phyloP scores from a whole-genome alignment of 2,113 vertebrate species.

The Chitala chitala region DNA sequence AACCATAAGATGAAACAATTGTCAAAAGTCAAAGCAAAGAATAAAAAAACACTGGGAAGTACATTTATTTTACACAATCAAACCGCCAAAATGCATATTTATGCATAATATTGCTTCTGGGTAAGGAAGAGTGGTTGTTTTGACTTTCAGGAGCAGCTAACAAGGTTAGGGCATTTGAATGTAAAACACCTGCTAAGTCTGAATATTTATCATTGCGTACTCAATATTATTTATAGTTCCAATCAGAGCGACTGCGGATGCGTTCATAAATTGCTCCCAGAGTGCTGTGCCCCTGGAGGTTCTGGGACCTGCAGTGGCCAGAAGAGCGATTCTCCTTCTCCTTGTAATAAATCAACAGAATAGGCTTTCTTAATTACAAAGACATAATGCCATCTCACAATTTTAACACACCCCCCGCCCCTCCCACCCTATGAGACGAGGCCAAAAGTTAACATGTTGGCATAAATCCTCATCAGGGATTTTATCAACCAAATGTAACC shows the following conservation, averaged over 20 bases:
- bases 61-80: too few relatives aligned
- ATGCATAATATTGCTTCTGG: background rate
- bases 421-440: constrained; percentile 7
- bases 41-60: too few relatives aligned
- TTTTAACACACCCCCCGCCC: constrained; percentile 17
- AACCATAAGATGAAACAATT: too few relatives aligned
- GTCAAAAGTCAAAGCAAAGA: background rate
- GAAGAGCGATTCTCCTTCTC: constrained; percentile 15
- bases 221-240: constrained; percentile 16
- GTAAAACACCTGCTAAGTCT: constrained; percentile 22
- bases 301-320: constrained; percentile 13
- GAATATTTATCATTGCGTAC: constrained; percentile 22
- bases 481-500: constrained; percentile 14
- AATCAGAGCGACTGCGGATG: background rate
- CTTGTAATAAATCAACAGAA: constrained; percentile 15
- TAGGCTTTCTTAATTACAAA: constrained; percentile 19
- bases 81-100: too few relatives aligned
- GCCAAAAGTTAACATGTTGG: constrained; percentile 14
- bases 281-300: constrained; percentile 8
- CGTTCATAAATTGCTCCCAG: constrained; percentile 20
- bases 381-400: constrained; percentile 14
- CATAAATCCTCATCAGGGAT: constrained; percentile 13
- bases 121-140: background rate
- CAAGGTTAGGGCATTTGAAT: constrained; percentile 15
- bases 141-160: constrained; percentile 10